Evolutionary conservation across 2,113 vertebrate species (phyloP), one percentile per base, ranked within the genome.

Genomic region (Alaudala cheleensis): DNA sequence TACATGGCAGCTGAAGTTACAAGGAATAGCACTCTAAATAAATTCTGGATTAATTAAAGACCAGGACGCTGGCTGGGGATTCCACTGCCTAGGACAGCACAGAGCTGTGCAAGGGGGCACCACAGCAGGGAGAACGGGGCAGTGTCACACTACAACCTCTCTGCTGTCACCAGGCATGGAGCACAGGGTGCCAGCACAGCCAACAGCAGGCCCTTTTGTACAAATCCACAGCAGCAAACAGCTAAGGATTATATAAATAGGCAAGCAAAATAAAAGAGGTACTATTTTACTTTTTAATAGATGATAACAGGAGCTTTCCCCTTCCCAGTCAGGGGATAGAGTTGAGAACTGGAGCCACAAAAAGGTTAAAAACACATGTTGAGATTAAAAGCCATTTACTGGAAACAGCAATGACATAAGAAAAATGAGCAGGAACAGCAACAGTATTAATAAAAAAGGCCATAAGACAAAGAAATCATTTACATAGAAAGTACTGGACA

Each of bases 61-160:
- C 5, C 44, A 20, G 19, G 0, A 5, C 1, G 1, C 28, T 37
- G 37, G 12, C 22, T 51, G 25, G 11, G 26, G 19, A 9, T 58
- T 39, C 12, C 25, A 34, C 21, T 42, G 34, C 11, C 21, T 14
- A 22, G 20, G 20, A 39, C 14, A 76, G 53, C 44, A 29, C 26
- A 51, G 69, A 26, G 19, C 24, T 29, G 42, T 1, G 45, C 54
- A 40, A 70, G 58, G 58, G 57, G 29, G 49, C 22, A 37, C 14
- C 14, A 18, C 6, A 13, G 17, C 39, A 15, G 6, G 45, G 23
- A 81, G 31, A 69, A 12, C 2, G 0, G 49, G 76, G 8, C 58
- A 58, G 53, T 16, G 34, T 37, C 19, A 0, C 58, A 9, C 16
- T 6, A 9, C 31, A 44, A 7, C 5, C 17, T 10, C 37, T 42